Percentiles rank a stretch among this genome's conserved stretches.
These are phyloP conservation scores for Stegana nigrithorax DNA, from an alignment of 2,888 invertebrate genomes.

Conservation along the genomic window DNA sequence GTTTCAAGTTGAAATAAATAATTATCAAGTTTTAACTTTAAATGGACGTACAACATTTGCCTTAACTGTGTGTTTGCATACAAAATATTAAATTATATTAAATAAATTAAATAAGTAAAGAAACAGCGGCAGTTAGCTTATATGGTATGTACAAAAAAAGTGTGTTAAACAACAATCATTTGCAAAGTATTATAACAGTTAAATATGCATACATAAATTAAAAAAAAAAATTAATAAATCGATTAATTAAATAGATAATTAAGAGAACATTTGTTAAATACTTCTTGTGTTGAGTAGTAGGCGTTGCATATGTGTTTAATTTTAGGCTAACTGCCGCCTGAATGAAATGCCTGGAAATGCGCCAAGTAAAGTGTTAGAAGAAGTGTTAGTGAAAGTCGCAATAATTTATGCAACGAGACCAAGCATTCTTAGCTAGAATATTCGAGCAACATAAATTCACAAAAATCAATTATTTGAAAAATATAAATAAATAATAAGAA, in stretches of 20 bases:
- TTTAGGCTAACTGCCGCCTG: slow-evolving; percentile 1
- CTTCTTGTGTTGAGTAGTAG: not conserved
- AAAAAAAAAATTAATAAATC: not conserved
- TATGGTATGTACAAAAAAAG: slow-evolving; percentile 1
- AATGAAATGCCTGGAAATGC: slow-evolving; percentile 23
- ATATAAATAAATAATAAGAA: not conserved
- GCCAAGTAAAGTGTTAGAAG: not conserved
- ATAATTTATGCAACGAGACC: too few relatives aligned
- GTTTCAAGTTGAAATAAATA: not conserved
- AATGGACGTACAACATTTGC: not conserved
- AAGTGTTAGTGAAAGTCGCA: not conserved
- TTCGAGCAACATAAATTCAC: not conserved
- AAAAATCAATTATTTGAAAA: not conserved
- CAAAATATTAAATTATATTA: not conserved
- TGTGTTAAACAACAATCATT: too few relatives aligned
- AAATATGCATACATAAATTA: too few relatives aligned
- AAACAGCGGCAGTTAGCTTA: not conserved
- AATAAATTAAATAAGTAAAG: not conserved
- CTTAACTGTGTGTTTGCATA: not conserved
- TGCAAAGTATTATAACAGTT: not conserved
- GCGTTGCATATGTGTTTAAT: not conserved
- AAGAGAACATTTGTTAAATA: slow-evolving; percentile 8
- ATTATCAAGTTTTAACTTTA: not conserved
- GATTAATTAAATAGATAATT: not conserved
- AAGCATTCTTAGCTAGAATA: not conserved